Conservation (phyloP, 2,888 invertebrate genomes). For the Volucella zonaria region DNA sequence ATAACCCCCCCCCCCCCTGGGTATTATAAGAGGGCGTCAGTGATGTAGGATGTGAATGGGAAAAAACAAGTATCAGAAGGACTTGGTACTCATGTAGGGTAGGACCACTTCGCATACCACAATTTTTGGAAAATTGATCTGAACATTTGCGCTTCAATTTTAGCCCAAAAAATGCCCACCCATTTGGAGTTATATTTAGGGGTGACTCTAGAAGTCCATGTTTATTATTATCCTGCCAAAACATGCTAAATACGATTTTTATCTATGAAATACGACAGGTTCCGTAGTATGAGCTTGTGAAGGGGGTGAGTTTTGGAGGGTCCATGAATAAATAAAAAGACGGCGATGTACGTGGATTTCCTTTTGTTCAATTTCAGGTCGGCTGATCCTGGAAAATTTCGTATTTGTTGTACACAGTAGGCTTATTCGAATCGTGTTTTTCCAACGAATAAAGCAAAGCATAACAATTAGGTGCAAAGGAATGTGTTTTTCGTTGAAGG, state of each 20-base stretch:
- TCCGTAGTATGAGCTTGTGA: neutral
- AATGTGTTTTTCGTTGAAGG: neutral
- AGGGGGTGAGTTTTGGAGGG: slow-evolving; percentile 5
- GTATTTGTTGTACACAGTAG: slow-evolving; percentile 3
- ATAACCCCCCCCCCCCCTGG: slow-evolving; percentile 15
- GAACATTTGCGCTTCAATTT: slow-evolving; percentile 49
- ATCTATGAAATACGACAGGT: slow-evolving; percentile 60
- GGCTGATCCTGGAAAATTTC: neutral
- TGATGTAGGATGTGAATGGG: neutral
- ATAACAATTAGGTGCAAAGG: slow-evolving; percentile 26
- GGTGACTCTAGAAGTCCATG: slow-evolving; percentile 34
- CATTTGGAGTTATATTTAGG: slow-evolving; percentile 8
- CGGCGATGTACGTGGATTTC: neutral
- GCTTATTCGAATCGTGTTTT: slow-evolving; percentile 41
- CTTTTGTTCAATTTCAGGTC: slow-evolving; percentile 1
- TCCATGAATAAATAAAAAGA: slow-evolving; percentile 60
- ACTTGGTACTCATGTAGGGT: too few relatives aligned
- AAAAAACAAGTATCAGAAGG: neutral
- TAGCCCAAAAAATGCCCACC: slow-evolving; percentile 42
- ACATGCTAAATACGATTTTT: slow-evolving; percentile 67
- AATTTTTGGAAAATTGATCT: slow-evolving; percentile 52
- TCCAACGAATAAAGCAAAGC: neutral
- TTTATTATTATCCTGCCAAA: slow-evolving; percentile 71
- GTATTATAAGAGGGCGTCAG: slow-evolving; percentile 12
- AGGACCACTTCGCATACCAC: slow-evolving; percentile 13